Base-by-base conservation (phyloP, 2,113 vertebrate genomes). In the Falcunculus frontatus region DNA sequence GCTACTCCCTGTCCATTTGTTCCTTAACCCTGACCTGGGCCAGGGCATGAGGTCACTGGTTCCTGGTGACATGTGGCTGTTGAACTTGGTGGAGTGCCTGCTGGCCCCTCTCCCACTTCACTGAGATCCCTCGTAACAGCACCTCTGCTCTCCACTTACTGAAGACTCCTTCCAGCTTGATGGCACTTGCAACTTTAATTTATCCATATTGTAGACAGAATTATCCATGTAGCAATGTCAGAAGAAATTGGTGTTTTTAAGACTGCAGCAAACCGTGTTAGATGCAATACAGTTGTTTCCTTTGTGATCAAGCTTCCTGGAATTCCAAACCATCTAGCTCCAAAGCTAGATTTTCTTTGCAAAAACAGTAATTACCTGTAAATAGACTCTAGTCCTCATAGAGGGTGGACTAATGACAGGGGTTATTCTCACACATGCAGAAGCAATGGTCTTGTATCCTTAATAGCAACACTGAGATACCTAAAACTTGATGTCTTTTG, bases 401-500 rank as follows among this genome's bases (percentile, higher is more conserved):
- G 42, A 88, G 59, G 19, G 35, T 86, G 64, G 47, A 70, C 29
- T 4, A 69, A 81, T 25, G 55, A n/a, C 33, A 41, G 35, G 39
- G 39, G n/a, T 77, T 55, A 32, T 74, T 79, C 39, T 83, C 46
- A 42, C 60, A 52, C n/a, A 7, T 37, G 50, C 59, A 65, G 65
- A 60, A 55, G 26, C 21, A n/a, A 68, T 56, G 18, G 67, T 75
- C 53, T 78, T 88, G 37, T 84, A 7, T 79, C 89, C 56, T 60
- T 79, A 87, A 56, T 9, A 68, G 49, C 80, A 62, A 37, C 68
- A 53, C 11, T 13, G 20, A 90, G 62, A 90, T 89, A 82, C 69
- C 82, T 96, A 95, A 97, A 96, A 59, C 35, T 87, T 88, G 21
- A 70, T 95, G 42, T 97, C 82, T 98, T 98, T 98, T 98, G 96